Conservation (phyloP, 2,797 vertebrate species). For the Setipinna tenuifilis region DNA sequence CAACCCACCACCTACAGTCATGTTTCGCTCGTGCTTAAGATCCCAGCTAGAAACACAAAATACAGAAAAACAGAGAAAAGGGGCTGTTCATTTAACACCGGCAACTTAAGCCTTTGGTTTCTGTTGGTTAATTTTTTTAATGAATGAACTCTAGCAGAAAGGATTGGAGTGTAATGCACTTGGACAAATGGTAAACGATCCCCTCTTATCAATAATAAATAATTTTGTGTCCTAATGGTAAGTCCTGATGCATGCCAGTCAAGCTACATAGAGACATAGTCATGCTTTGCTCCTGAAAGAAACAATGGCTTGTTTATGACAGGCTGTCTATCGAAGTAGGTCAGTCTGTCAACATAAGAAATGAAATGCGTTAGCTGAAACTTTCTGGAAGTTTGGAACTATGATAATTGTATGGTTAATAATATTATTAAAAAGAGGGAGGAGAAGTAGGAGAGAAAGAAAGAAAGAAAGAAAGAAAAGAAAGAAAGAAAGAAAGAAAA, state of each 20-base stretch:
- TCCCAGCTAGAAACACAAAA: neutral
- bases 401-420: neutral
- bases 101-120: too few species aligned
- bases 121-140: neutral
- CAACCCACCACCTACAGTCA: constrained; percentile 45
- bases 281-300: neutral
- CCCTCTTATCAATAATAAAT: constrained; percentile 65
- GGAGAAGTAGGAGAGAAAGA: too few species aligned
- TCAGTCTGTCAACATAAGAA: neutral
- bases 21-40: constrained; percentile 37
- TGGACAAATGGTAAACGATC: constrained; percentile 46
- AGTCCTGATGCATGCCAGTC: neutral
- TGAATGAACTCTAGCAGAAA: neutral
- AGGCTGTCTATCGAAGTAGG: neutral
- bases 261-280: neutral
- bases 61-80: neutral
- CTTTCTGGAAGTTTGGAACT: neutral
- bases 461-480: too few species aligned
- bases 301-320: neutral
- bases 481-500: too few species aligned
- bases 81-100: too few species aligned
- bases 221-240: neutral
- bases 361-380: neutral
- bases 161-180: neutral
- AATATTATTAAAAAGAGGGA: too few species aligned